Percentiles rank a stretch among this genome's conserved stretches.
Evolutionary conservation across 2,113 vertebrate genomes (phyloP).

Genomic region (Cottus gobio): DNA sequence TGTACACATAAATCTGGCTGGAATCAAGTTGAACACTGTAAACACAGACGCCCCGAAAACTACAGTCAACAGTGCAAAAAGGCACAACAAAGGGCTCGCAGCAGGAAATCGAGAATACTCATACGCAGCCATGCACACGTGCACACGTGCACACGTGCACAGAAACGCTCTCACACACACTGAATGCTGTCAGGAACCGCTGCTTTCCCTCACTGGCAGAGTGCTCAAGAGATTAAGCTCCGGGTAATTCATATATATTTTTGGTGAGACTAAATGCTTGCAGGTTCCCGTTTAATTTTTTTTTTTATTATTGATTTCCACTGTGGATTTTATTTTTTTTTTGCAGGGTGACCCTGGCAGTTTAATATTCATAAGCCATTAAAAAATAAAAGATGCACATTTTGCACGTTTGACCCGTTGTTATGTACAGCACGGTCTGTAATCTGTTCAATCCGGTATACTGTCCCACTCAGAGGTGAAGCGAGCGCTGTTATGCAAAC

Average conservation of each 20-base stretch:
- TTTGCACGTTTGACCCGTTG: constrained; percentile 77
- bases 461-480: constrained; percentile 75
- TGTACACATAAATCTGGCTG: constrained; percentile 60
- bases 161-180: constrained; percentile 35
- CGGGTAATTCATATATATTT: constrained; percentile 72
- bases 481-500: constrained; percentile 56
- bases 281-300: constrained; percentile 73
- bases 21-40: constrained; percentile 46
- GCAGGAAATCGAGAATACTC: constrained; percentile 45
- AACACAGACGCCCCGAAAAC: constrained; percentile 29
- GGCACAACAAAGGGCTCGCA: constrained; percentile 31
- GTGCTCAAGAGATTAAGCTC: constrained; percentile 74
- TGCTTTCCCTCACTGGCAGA: constrained; percentile 57
- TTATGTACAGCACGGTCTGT: constrained; percentile 64
- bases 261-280: constrained; percentile 70
- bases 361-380: constrained; percentile 85
- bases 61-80: constrained; percentile 54
- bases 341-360: constrained; percentile 69
- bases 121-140: constrained; percentile 37
- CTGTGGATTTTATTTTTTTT: constrained; percentile 50
- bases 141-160: constrained; percentile 22
- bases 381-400: constrained; percentile 82
- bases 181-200: constrained; percentile 46
- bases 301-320: constrained; percentile 76
- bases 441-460: constrained; percentile 69